Percentiles rank a stretch among this genome's conserved stretches.
Conservation (phyloP, 1,140 invertebrate genomes). For the Drosophila biarmipes region DNA sequence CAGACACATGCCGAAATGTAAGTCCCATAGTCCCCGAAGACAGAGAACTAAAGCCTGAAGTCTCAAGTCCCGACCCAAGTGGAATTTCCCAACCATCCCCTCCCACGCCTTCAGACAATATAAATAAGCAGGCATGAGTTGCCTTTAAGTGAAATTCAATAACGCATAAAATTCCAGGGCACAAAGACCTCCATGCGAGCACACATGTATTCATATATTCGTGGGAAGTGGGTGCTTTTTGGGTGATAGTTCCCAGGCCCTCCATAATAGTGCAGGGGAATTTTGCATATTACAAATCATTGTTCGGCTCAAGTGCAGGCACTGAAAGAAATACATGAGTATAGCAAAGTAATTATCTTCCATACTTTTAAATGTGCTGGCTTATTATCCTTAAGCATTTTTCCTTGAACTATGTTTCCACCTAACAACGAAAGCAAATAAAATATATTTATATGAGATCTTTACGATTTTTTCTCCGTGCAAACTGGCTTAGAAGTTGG, state of each 20-base stretch:
- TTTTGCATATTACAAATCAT: slow-evolving; percentile 60
- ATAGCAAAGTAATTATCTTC: too few relatives aligned
- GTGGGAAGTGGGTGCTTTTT: background rate
- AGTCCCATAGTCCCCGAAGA: slow-evolving; percentile 23
- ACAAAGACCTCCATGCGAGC: slow-evolving; percentile 23
- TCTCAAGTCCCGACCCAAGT: slow-evolving; percentile 40
- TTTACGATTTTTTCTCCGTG: background rate
- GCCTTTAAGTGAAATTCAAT: slow-evolving; percentile 80
- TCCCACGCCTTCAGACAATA: slow-evolving; percentile 9
- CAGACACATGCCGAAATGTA: slow-evolving; percentile 18
- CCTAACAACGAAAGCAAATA: too few relatives aligned
- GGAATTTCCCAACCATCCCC: slow-evolving; percentile 34
- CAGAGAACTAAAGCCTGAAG: slow-evolving; percentile 21
- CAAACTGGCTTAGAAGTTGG: slow-evolving; percentile 5
- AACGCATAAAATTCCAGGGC: slow-evolving; percentile 76
- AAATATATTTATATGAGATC: too few relatives aligned
- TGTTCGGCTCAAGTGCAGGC: slow-evolving; percentile 18
- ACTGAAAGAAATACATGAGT: background rate
- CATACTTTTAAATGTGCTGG: background rate
- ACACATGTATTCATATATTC: background rate
- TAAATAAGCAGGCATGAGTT: slow-evolving; percentile 57
- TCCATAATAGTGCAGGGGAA: slow-evolving; percentile 20
- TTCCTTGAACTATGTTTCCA: background rate
- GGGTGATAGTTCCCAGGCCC: slow-evolving; percentile 14
- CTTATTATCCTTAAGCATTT: too few relatives aligned